A percentile compares a stretch with the other conserved stretches of the same genome.
Evolutionary conservation across 1,140 invertebrate genomes (phyloP).

Genomic region (Notospermus geniculatus): DNA sequence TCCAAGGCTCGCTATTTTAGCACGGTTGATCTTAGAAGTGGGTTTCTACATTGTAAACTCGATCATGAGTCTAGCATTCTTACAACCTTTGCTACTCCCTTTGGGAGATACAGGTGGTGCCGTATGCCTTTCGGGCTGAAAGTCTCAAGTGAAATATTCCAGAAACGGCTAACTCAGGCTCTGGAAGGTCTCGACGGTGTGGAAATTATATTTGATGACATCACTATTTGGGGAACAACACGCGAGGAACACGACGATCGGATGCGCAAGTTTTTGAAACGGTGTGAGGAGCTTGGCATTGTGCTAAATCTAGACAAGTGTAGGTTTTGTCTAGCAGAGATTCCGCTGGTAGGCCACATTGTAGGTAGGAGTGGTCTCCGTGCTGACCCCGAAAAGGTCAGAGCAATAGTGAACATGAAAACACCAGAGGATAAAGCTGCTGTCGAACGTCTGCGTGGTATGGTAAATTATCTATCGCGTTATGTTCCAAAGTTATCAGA

Average conservation of each 20-base stretch:
- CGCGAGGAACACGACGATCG: constrained; percentile 20
- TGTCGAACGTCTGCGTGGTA: constrained; percentile 25
- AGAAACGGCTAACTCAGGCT: constrained; percentile 15
- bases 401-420: constrained; percentile 50
- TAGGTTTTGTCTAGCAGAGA: constrained; percentile 30
- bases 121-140: constrained; percentile 30
- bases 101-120: constrained; percentile 28
- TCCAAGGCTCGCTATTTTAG: neutral
- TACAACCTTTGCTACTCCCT: constrained; percentile 28
- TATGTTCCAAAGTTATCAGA: constrained; percentile 28
- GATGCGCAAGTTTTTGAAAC: constrained; percentile 26
- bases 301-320: constrained; percentile 45
- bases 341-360: constrained; percentile 50
- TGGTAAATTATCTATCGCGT: constrained; percentile 29
- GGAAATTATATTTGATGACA: constrained; percentile 30
- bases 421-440: constrained; percentile 37
- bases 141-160: constrained; percentile 31
- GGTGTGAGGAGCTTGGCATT: constrained; percentile 25
- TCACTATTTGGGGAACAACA: constrained; percentile 25
- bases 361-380: constrained; percentile 28
- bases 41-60: constrained; percentile 40
- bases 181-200: constrained; percentile 23
- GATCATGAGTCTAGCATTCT: constrained; percentile 15
- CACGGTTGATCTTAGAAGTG: constrained; percentile 52
- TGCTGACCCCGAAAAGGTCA: constrained; percentile 51